Conservation (phyloP, 2,888 invertebrate genomes). For the Apamea epomidion region DNA sequence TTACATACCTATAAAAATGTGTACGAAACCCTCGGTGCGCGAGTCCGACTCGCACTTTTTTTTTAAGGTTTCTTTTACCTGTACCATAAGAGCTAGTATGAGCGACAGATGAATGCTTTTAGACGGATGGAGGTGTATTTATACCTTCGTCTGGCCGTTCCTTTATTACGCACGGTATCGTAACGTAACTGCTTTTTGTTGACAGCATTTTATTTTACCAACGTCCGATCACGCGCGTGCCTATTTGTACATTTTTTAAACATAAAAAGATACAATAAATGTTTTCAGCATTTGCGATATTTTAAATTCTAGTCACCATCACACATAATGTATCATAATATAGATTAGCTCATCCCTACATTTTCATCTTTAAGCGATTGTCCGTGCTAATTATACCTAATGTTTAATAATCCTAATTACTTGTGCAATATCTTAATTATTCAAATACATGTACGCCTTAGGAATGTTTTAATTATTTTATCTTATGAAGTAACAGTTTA, state of each 20-base stretch:
- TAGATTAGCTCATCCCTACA: neutral
- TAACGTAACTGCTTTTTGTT: neutral
- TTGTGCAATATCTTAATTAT: neutral
- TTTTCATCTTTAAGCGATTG: neutral
- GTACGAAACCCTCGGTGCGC: no score
- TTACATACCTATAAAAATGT: no score
- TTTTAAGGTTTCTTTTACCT: neutral
- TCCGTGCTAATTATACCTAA: neutral
- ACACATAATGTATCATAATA: no score
- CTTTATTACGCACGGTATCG: neutral
- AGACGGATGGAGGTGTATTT: neutral
- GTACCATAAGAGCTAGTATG: neutral
- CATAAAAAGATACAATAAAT: neutral
- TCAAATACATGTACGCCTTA: neutral
- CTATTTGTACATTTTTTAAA: neutral
- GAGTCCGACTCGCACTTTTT: no score
- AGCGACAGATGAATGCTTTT: neutral
- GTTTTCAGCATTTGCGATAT: neutral
- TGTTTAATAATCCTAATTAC: neutral
- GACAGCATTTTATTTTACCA: neutral
- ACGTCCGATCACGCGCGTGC: neutral
- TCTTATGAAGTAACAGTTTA: slow-evolving; percentile 18
- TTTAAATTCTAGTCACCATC: neutral
- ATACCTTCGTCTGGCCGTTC: neutral
- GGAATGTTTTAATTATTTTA: neutral